Evolutionary conservation across 2,888 invertebrate species (phyloP).

Genomic region (Metopia argyrocephala): DNA sequence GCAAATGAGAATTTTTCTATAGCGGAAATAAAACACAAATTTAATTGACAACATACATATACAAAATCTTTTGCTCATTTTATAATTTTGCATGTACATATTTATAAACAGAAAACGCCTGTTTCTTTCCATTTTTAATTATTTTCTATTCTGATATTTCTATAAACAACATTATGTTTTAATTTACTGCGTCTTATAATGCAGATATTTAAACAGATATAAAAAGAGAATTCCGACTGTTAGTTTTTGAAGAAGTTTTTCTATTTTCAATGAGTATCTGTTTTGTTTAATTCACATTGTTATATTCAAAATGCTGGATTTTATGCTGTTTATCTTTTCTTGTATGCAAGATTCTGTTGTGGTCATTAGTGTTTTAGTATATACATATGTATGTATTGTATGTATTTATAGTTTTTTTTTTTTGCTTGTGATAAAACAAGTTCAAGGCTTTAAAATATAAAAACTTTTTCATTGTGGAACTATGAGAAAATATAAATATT

Average conservation of each 20-base stretch:
- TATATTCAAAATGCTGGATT: constrained; percentile 2
- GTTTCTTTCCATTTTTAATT: neutral
- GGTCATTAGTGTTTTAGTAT: neutral
- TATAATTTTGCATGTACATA: neutral
- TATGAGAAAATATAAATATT: too few species aligned
- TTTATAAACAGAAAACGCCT: neutral
- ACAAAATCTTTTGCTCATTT: neutral
- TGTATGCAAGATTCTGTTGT: constrained; percentile 16
- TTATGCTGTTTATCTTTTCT: constrained; percentile 20
- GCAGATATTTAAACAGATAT: too few species aligned
- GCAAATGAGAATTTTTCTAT: neutral
- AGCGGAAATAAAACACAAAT: neutral
- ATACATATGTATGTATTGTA: too few species aligned
- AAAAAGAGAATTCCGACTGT: too few species aligned
- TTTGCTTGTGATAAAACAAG: constrained; percentile 66
- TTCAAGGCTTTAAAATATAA: constrained; percentile 76
- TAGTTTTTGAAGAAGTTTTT: neutral
- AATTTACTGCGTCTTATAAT: neutral
- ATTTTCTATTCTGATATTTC: neutral
- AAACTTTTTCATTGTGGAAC: too few species aligned
- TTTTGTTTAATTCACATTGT: neutral
- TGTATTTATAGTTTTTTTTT: too few species aligned
- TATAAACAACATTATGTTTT: neutral
- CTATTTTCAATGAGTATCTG: neutral
- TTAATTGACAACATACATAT: neutral